Evolutionary conservation across 2,113 vertebrate species (phyloP), one percentile per base, ranked within the genome.

Genomic region (Peucedramus taeniatus): DNA sequence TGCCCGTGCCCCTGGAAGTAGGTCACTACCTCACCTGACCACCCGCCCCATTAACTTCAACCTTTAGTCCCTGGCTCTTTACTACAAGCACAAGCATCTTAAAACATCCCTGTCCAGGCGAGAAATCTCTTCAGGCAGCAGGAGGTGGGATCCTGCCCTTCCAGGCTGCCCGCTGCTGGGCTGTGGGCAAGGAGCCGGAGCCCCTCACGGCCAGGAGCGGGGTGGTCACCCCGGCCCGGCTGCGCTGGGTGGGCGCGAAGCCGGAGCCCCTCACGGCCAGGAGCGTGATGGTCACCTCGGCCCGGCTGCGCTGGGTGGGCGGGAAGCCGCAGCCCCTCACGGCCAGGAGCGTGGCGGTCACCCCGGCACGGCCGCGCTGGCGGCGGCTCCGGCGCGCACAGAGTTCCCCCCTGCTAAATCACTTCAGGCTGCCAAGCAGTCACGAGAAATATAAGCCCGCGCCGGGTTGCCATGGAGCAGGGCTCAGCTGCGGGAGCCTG

Each of bases 401-500:
- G 82, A 83, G 45, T 95, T 94, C 94, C 83, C 86, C 94, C 93
- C 49, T 26, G 93, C 93, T 94, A 97, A 97, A 96, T 91, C 90
- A 83, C 92, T 96, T 49, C 71, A 87, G 59, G 94, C 96, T 96
- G 96, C 97, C 97, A 97, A 96, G 93, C 94, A 89, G 92, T 94
- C 97, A 96, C 85, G 88, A 96, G 97, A 96, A 83, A 94, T 87
- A 72, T 88, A 96, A 95, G 94, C 89, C 72, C 69, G 80, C 11
- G 39, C 87, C 26, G 96, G 81, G 91, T 97, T 97, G 96, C 97
- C 75, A 57, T 94, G 90, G 90, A 97, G 93, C 72, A 12, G 81
- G 81, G 92, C 97, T 97, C 83, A n/a, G 92, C 89, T 59, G 33
- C 15, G 39, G 93, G 79, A 91, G 95, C 56, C 44, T 10, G 54